A percentile compares a stretch with the other conserved stretches of the same genome.
Evolutionary conservation across 2,113 vertebrate species (phyloP).

Genomic region (Sclerurus mexicanus): DNA sequence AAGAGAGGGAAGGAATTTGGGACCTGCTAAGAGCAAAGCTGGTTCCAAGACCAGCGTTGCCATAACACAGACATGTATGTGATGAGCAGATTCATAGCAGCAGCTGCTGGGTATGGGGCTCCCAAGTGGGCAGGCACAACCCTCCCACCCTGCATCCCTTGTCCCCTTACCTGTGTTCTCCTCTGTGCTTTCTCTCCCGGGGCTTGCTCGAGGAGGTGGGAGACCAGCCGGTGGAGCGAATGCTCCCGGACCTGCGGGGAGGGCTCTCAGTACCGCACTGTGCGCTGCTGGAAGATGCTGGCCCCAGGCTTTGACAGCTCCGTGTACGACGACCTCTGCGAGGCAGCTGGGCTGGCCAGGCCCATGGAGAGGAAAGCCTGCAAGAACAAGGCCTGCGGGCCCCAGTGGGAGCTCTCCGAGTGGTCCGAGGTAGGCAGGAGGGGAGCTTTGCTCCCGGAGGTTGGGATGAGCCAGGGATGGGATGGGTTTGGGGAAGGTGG

Average conservation of each 20-base stretch:
- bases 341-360: slow-evolving; percentile 79
- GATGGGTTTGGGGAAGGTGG: background rate
- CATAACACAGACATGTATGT: fast-evolving
- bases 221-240: slow-evolving; percentile 89
- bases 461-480: background rate
- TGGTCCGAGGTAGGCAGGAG: slow-evolving; percentile 80
- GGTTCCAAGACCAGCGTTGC: background rate
- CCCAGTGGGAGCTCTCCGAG: slow-evolving; percentile 86
- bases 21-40: background rate
- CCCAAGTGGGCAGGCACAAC: background rate
- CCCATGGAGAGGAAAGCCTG: slow-evolving; percentile 86
- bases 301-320: slow-evolving; percentile 89
- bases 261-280: slow-evolving; percentile 84
- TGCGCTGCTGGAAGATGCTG: slow-evolving; percentile 93
- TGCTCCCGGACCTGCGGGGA: slow-evolving; percentile 87
- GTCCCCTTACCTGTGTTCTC: background rate
- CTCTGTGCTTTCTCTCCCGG: background rate
- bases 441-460: background rate
- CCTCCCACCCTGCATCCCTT: background rate
- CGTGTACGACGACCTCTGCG: slow-evolving; percentile 85
- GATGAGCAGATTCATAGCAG: background rate
- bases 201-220: slow-evolving; percentile 75
- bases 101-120: background rate
- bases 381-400: slow-evolving; percentile 86
- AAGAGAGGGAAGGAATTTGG: background rate